Conservation (phyloP, 2,888 invertebrate genomes). For the Diaprepes abbreviatus region DNA sequence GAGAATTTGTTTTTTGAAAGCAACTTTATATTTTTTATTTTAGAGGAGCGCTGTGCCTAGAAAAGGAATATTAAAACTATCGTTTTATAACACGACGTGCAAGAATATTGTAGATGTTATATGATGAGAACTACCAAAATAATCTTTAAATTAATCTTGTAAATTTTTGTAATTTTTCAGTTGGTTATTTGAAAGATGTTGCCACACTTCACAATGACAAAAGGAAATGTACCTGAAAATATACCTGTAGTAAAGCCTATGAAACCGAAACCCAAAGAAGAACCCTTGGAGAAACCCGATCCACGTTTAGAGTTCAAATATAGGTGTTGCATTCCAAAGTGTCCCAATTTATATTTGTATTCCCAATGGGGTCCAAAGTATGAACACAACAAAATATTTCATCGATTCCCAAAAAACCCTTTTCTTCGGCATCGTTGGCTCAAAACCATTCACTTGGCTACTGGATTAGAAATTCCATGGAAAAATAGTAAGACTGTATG, state of each 20-base stretch:
- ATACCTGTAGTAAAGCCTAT: no score
- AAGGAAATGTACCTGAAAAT: background rate
- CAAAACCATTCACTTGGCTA: background rate
- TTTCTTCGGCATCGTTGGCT: background rate
- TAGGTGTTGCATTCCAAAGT: slow-evolving; percentile 1
- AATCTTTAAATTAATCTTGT: no score
- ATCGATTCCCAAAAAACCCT: background rate
- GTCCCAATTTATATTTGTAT: background rate
- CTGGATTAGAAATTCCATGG: background rate
- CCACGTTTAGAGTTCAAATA: background rate
- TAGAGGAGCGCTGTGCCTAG: no score
- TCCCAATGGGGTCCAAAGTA: background rate
- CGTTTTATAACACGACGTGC: no score
- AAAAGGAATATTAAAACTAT: no score
- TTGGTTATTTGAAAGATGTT: background rate
- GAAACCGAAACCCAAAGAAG: background rate
- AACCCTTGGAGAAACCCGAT: no score
- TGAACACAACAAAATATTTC: background rate
- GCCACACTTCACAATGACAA: background rate
- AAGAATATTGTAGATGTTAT: no score
- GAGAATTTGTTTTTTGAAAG: no score
- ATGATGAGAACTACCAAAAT: no score
- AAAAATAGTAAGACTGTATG: background rate
- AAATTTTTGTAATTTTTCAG: no score
- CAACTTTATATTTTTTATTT: no score